These are phyloP conservation scores for Willowsia nigromaculata DNA, from an alignment of 2,888 invertebrate genomes.

Conservation along the genomic window DNA sequence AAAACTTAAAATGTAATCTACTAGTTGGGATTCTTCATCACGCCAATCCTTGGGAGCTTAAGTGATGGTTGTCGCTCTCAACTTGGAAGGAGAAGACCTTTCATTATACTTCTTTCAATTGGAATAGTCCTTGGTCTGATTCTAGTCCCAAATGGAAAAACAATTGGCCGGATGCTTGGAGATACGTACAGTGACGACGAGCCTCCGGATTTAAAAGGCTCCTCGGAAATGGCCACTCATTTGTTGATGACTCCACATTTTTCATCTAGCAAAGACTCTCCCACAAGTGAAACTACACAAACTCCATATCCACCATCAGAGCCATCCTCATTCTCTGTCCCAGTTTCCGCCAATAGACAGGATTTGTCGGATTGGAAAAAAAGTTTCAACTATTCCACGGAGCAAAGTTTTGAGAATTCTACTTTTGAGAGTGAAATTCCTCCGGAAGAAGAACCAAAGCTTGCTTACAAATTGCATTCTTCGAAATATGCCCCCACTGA, in stretches of 20 bases:
- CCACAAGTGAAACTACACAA: neutral
- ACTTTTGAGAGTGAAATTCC: neutral
- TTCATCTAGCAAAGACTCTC: neutral
- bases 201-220: slow-evolving; percentile 7
- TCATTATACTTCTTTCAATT: slow-evolving; percentile 92
- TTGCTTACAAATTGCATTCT: slow-evolving; percentile 38
- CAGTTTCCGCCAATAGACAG: neutral
- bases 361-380: neutral
- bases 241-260: slow-evolving; percentile 29
- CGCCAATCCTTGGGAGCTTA: slow-evolving; percentile 93
- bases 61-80: slow-evolving; percentile 92
- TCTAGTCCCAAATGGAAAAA: slow-evolving; percentile 94
- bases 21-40: slow-evolving; percentile 92
- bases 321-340: neutral
- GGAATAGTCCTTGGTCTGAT: slow-evolving; percentile 94
- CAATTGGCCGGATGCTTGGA: slow-evolving; percentile 90
- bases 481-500: slow-evolving; percentile 49
- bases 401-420: neutral
- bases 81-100: slow-evolving; percentile 93
- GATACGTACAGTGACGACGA: slow-evolving; percentile 81
- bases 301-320: neutral
- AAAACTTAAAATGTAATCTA: neutral
- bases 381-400: neutral
- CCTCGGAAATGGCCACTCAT: slow-evolving; percentile 29
- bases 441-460: neutral